Base-by-base conservation (phyloP, 2,797 vertebrate species). In the Tinamus major region DNA sequence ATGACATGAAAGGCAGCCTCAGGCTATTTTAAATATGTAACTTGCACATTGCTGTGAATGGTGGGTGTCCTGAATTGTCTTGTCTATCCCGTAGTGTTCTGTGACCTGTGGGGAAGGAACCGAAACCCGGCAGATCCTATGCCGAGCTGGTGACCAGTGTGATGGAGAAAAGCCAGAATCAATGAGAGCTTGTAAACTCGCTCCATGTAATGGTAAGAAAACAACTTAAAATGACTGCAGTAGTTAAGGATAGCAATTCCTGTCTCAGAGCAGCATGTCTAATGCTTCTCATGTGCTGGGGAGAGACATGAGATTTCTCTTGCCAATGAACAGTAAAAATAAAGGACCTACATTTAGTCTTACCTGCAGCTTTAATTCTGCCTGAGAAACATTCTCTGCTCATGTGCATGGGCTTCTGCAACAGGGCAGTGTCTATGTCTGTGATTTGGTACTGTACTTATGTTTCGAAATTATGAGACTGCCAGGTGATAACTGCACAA, bases 101-200 rank as follows among this genome's bases (percentile, higher is more conserved):
- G 99, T 99, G 89, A 99, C 98, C 44, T 99, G 99, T 2, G 99
- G 99, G 1, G 99, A 99, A 86, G 99, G 99, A 26, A 98, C 98
- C 0, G 98, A 99, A 91, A 97, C 97, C 74, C 98, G 99, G 44
- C 96, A 98, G 95, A 98, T 99, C 48, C 98, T 98, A 4, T 99
- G 99, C 92, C 98, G 98, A 3, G 97, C 98, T 0, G 98, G 98
- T 55, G 98, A 99, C 90, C 98, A 97, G 4, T 99, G 99, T 12
- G 96, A 95, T 0, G 98, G 98, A 3, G 99, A 99, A 3, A 99
- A 98, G 95, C 99, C 99, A 0, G 98, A 99, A 46, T 93, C 97
- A 0, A 89, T 97, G 64, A 97, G 98, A 74, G 70, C 96, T 1
- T 99, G 99, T 93, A 98, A 98, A 87, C 98, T 98, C 0, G 86